Evolutionary conservation across 2,797 vertebrate species (phyloP).

Genomic region (Syndactyla subalaris): DNA sequence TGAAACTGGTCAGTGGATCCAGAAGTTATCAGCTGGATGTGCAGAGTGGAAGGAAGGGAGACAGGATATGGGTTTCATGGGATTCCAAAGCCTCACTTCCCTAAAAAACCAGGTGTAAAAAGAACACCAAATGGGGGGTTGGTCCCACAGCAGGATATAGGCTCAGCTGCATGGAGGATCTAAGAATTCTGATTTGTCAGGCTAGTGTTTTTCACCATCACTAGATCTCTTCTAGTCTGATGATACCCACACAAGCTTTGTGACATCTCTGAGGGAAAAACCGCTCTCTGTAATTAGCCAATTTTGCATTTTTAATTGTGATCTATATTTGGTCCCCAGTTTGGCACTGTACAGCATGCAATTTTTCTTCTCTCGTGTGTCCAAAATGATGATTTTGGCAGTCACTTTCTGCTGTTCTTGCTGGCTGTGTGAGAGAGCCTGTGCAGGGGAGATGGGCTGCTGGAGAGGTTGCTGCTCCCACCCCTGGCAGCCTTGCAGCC

Average conservation of each 20-base stretch:
- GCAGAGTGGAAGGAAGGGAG: not conserved
- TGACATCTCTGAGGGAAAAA: constrained; percentile 17
- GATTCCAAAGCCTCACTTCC: not conserved
- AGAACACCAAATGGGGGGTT: not conserved
- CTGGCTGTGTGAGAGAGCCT: not conserved
- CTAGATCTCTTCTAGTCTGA: not conserved
- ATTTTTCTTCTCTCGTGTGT: not conserved
- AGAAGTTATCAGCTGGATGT: not conserved
- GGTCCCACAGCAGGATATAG: not conserved
- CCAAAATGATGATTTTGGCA: not conserved
- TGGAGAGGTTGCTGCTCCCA: not conserved
- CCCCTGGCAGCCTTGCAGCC: not conserved
- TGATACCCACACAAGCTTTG: not conserved
- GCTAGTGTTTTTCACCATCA: not conserved
- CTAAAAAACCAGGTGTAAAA: not conserved
- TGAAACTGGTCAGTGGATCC: no score
- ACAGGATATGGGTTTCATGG: not conserved
- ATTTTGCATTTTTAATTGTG: not conserved
- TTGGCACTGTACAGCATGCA: not conserved
- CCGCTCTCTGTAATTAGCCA: constrained; percentile 13
- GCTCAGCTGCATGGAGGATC: not conserved
- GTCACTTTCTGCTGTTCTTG: constrained; percentile 12
- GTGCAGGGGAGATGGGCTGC: not conserved
- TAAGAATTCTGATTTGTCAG: not conserved
- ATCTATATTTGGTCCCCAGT: not conserved